Evolutionary conservation across 1,140 invertebrate genomes (phyloP).

Genomic region (Phymastichus coffea): DNA sequence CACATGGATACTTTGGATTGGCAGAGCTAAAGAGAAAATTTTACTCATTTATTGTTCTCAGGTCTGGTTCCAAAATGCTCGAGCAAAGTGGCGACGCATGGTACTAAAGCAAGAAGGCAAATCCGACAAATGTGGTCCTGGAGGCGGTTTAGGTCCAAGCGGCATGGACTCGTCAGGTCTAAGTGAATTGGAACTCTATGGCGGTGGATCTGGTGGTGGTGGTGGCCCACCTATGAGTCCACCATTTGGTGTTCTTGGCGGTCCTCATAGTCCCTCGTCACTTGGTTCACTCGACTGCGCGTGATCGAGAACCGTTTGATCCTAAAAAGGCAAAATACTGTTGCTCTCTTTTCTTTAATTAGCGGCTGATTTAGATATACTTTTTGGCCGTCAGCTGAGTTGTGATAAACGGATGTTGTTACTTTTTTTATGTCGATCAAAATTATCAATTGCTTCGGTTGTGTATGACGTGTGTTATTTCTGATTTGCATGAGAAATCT

Average conservation of each 20-base stretch:
- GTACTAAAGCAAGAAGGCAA: slow-evolving; percentile 82
- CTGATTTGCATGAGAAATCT: too few species aligned
- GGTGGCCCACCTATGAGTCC: slow-evolving; percentile 54
- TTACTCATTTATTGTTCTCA: slow-evolving; percentile 60
- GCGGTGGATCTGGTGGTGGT: slow-evolving; percentile 46
- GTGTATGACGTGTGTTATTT: too few species aligned
- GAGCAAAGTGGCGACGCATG: slow-evolving; percentile 95
- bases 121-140: slow-evolving; percentile 65
- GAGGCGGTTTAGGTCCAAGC: slow-evolving; percentile 44
- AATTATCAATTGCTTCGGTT: too few species aligned
- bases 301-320: slow-evolving; percentile 46
- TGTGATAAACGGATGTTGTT: background rate
- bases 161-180: slow-evolving; percentile 49
- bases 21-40: too few species aligned
- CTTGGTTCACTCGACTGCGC: slow-evolving; percentile 53
- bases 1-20: too few species aligned
- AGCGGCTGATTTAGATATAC: background rate
- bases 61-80: slow-evolving; percentile 99
- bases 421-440: too few species aligned
- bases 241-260: slow-evolving; percentile 52
- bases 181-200: slow-evolving; percentile 53
- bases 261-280: slow-evolving; percentile 53
- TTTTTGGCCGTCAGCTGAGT: background rate
- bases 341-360: background rate
- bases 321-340: too few species aligned